Conservation (phyloP, 2,797 vertebrate genomes). For the Myripristis murdjan region DNA sequence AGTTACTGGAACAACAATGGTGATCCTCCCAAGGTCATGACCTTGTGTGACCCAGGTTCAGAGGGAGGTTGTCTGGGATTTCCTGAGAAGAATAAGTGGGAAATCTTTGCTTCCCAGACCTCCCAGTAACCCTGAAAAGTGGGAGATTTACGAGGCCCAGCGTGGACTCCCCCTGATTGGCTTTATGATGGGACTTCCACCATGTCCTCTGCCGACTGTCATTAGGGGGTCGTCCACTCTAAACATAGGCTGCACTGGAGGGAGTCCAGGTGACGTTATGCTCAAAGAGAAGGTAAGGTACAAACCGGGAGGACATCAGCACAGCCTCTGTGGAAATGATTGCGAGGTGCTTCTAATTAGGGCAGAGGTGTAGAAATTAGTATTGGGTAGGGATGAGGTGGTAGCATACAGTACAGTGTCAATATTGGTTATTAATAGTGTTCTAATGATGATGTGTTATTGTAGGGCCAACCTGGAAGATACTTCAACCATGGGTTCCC, state of each 20-base stretch:
- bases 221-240: constrained; percentile 64
- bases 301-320: neutral
- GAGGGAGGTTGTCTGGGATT: constrained; percentile 76
- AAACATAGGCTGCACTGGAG: constrained; percentile 61
- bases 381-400: neutral
- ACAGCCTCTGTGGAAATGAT: neutral
- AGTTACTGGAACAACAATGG: constrained; percentile 81
- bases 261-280: constrained; percentile 52
- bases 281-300: constrained; percentile 6
- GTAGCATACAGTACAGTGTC: neutral
- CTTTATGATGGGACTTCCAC: constrained; percentile 88
- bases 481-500: too few species aligned
- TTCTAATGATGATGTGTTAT: neutral
- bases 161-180: constrained; percentile 83
- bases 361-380: constrained; percentile 8
- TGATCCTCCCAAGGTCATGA: constrained; percentile 78
- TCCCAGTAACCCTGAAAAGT: constrained; percentile 81
- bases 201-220: constrained; percentile 69
- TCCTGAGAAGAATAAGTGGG: constrained; percentile 87
- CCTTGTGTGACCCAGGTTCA: constrained; percentile 80
- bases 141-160: constrained; percentile 83
- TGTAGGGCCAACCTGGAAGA: too few species aligned
- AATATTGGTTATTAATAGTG: neutral
- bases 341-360: neutral
- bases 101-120: constrained; percentile 88